Evolutionary conservation across 2,797 vertebrate species (phyloP).

Genomic region (Tachyglossus aculeatus): DNA sequence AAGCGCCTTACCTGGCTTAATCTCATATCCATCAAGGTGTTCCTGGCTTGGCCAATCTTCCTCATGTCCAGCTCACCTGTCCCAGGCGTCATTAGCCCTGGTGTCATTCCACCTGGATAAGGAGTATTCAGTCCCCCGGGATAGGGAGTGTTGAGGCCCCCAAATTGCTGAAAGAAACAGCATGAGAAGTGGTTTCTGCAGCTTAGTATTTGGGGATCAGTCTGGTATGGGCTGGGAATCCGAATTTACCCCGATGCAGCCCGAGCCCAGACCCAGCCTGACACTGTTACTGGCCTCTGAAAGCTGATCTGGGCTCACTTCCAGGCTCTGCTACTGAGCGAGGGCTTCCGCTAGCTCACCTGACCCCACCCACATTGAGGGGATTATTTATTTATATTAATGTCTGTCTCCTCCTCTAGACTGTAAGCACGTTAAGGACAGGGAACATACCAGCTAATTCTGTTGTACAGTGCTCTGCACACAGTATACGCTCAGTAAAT

Average conservation of each 20-base stretch:
- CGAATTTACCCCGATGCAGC: not conserved
- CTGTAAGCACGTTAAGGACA: too few relatives aligned
- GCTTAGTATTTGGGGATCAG: not conserved
- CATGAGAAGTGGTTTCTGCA: not conserved
- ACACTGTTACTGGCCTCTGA: too few relatives aligned
- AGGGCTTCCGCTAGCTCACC: too few relatives aligned
- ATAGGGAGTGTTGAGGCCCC: constrained; percentile 83
- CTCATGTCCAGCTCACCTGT: constrained; percentile 98
- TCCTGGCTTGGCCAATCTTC: constrained; percentile 97
- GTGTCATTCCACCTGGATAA: constrained; percentile 95
- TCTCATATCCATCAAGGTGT: constrained; percentile 99
- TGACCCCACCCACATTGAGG: too few relatives aligned
- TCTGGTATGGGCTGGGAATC: too few relatives aligned
- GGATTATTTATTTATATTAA: too few relatives aligned
- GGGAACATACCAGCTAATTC: too few relatives aligned
- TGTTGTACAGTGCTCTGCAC: too few relatives aligned
- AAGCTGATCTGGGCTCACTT: too few relatives aligned
- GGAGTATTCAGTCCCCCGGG: constrained; percentile 93
- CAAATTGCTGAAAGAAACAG: constrained; percentile 77
- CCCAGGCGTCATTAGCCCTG: constrained; percentile 92
- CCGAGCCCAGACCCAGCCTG: fast-evolving
- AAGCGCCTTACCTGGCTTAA: constrained; percentile 88
- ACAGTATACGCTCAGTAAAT: too few relatives aligned
- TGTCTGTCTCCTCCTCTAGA: too few relatives aligned
- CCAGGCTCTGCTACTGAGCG: too few relatives aligned